phyloP scores from a whole-genome alignment of 2,113 vertebrate species.

The Rutilus rutilus region DNA sequence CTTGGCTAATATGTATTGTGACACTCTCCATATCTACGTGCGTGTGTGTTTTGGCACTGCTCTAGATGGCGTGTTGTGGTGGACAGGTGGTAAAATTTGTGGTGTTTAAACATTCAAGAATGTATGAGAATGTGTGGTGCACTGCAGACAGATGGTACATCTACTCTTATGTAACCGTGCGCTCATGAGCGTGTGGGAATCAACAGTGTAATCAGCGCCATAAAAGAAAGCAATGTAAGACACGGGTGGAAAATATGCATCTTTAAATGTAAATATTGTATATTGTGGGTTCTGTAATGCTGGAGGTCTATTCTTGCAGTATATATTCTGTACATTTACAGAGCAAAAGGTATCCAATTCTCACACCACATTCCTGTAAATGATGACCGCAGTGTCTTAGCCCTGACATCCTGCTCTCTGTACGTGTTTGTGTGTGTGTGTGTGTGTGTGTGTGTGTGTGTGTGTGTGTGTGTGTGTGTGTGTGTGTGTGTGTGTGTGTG shows the following conservation, averaged over 20 bases:
- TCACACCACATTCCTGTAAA: slow-evolving; percentile 70
- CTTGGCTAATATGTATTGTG: slow-evolving; percentile 5
- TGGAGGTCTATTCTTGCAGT: slow-evolving; percentile 65
- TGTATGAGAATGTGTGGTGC: slow-evolving; percentile 51
- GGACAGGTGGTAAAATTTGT: slow-evolving; percentile 56
- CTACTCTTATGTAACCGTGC: slow-evolving; percentile 54
- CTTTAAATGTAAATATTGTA: neutral
- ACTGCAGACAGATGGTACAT: slow-evolving; percentile 55
- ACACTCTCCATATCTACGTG: slow-evolving; percentile 5
- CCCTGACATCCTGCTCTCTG: neutral
- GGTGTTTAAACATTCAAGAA: slow-evolving; percentile 51
- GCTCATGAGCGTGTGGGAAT: slow-evolving; percentile 48
- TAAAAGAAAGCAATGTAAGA: slow-evolving; percentile 67
- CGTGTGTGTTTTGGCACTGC: slow-evolving; percentile 1
- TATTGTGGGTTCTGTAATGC: slow-evolving; percentile 52
- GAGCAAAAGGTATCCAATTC: slow-evolving; percentile 62
- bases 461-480: too few species aligned
- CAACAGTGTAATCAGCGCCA: slow-evolving; percentile 64
- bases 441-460: too few species aligned
- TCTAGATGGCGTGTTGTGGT: neutral
- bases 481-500: too few species aligned
- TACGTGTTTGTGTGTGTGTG: slow-evolving; percentile 48
- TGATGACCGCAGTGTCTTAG: slow-evolving; percentile 63
- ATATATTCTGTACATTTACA: slow-evolving; percentile 54
- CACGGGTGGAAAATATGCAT: slow-evolving; percentile 51